These are phyloP conservation scores for Varanus komodoensis DNA, from an alignment of 2,113 vertebrate genomes.

Conservation along the genomic window DNA sequence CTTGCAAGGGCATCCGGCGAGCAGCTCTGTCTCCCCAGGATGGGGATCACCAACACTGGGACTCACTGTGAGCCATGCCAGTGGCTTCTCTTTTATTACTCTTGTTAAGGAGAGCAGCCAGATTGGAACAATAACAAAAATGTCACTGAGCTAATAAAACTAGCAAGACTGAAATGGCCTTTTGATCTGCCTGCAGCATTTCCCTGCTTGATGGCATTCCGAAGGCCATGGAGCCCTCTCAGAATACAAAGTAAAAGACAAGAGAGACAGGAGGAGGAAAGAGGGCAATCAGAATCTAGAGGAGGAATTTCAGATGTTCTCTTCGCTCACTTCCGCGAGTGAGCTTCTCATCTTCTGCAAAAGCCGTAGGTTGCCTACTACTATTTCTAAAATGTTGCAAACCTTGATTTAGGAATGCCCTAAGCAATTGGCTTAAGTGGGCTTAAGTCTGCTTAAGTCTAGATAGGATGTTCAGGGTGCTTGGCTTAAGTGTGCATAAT, in stretches of 20 bases:
- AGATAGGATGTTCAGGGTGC: neutral
- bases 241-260: neutral
- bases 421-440: neutral
- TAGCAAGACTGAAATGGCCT: neutral
- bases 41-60: neutral
- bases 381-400: neutral
- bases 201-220: neutral
- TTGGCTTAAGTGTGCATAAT: neutral
- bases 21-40: neutral
- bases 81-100: rapidly evolving
- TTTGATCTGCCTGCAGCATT: neutral
- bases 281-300: neutral
- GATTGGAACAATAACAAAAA: rapidly evolving
- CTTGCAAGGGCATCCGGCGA: neutral
- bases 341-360: neutral
- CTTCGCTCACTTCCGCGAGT: neutral
- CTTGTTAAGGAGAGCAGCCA: neutral
- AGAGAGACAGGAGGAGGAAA: neutral
- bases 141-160: constrained; percentile 45
- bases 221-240: neutral
- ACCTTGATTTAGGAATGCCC: neutral
- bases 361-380: neutral
- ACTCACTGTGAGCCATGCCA: neutral
- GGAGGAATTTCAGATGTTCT: neutral
- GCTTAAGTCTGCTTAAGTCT: too few relatives aligned